phyloP scores from a whole-genome alignment of 2,888 invertebrate genomes.

The Clepsis dumicolana region DNA sequence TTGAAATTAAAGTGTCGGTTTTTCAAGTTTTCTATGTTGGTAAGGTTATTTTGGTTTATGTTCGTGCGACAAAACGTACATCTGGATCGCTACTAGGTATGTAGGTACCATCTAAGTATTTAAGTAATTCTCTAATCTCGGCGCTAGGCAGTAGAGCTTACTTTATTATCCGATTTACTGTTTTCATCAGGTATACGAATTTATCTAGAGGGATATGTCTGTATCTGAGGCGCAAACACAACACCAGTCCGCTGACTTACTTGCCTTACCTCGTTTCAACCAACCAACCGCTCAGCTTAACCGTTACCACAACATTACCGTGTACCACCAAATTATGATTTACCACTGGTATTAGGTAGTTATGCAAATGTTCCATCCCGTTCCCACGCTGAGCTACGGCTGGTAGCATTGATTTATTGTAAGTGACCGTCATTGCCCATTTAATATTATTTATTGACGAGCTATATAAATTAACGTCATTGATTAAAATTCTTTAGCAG shows the following conservation, averaged over 20 bases:
- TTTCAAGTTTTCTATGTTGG: too few species aligned
- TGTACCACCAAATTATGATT: constrained; percentile 41
- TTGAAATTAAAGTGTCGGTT: too few species aligned
- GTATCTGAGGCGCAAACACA: too few species aligned
- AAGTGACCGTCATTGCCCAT: constrained; percentile 34
- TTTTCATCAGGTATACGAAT: too few species aligned
- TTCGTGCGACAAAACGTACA: neutral
- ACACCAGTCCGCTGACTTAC: too few species aligned
- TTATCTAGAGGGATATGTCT: too few species aligned
- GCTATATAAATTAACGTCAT: constrained; percentile 29
- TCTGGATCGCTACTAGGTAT: too few species aligned
- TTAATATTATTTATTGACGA: constrained; percentile 31
- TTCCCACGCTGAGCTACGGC: constrained; percentile 38
- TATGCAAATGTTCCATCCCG: constrained; percentile 41
- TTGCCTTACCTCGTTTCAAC: too few species aligned
- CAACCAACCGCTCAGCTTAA: neutral
- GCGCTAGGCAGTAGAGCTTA: too few species aligned
- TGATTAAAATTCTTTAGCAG: constrained; percentile 3
- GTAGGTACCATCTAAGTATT: too few species aligned
- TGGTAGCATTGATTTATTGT: constrained; percentile 42
- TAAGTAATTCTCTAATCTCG: too few species aligned
- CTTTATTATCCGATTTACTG: too few species aligned
- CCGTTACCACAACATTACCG: constrained; percentile 19
- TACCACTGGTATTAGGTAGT: constrained; percentile 42
- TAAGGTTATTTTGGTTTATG: neutral